Base-by-base conservation (phyloP, 2,888 invertebrate genomes). In the Eupithecia centaureata region DNA sequence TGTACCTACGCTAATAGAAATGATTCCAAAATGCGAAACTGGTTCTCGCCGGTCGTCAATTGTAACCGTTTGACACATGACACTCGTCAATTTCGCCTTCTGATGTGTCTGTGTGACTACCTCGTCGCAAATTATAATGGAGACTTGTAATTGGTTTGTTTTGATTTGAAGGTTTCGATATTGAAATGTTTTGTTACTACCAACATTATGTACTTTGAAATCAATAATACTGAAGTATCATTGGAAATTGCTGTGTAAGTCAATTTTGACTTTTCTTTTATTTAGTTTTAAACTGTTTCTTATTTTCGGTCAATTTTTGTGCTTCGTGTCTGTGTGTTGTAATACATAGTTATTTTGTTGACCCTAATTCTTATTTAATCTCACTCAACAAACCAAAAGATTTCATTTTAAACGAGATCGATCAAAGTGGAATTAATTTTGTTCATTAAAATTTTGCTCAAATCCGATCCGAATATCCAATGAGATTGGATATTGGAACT, bases 1-100 rank as follows among this genome's bases (percentile, higher is more conserved):
- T 47, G 22, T 47, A n/a, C n/a, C n/a, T n/a, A 47, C 47, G 22
- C 47, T 47, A 47, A 47, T 47, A 47, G 22, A 47, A 42, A 47
- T 47, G 47, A 52, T 30, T 56, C 63, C 66, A 67, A 68, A 65
- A 65, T 27, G 42, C 27, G 47, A 67, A 72, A 76, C 87, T 80
- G 79, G 84, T 80, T 76, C n/a, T 2, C 65, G 72, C 83, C 80
- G 82, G 85, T 75, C 73, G 25, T 69, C 82, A 82, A 83, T 86
- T 86, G 69, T 71, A 73, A 82, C 73, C 79, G 77, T 82, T 86
- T 86, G 87, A 87, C 87, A 80, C 81, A 77, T 83, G 86, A 87
- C 88, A 82, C 81, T 73, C 74, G 79, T 74, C 79, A 76, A 78
- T 75, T 73, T 64, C 65, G 64, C 63, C 22, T 18, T 1, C 4